Evolutionary conservation across 2,888 invertebrate genomes (phyloP), one percentile per base, ranked within the genome.

Genomic region (Andrena bicolor): DNA sequence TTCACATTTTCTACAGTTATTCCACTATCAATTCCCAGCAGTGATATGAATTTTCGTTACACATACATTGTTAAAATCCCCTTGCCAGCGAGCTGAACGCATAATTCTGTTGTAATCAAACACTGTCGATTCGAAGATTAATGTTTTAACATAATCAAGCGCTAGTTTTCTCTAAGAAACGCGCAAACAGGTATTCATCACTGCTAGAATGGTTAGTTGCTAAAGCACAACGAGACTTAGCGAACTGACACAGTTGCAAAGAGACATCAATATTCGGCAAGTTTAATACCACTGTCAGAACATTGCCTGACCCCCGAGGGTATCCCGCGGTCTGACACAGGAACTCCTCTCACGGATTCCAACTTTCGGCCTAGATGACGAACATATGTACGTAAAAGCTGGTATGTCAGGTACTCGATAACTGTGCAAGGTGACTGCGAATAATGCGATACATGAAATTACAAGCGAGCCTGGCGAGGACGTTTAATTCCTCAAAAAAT

Each of bases 201-300:
- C 1, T 23, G 49, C 48, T 49, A 13, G 28, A 71, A 80, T 32
- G 56, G 68, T 26, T 76, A 63, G 74, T 69, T 69, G 65, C 63
- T 60, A 49, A 68, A 77, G 74, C 72, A 35, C 72, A 65, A 60
- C 64, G 60, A 84, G 85, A 74, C 82, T 80, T 77, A 71, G 79
- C 63, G 71, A 87, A 85, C 83, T 79, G 84, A 82, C 81, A 80
- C 76, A 77, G 76, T 80, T 80, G 82, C 73, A 76, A 81, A 76
- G 82, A 76, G 86, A 81, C 80, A 85, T 86, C 83, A 77, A 77
- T 83, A 87, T 85, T 75, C 74, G 83, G 86, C 79, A 87, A 88
- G 87, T 88, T 84, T 84, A 88, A 88, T 88, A 92, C 91, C 90
- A 86, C 90, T 77, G 90, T 92, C 91, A 84, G 90, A 90, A 90